phyloP scores from a whole-genome alignment of 2,888 invertebrate species.

The Sphecodes monilicornis region DNA sequence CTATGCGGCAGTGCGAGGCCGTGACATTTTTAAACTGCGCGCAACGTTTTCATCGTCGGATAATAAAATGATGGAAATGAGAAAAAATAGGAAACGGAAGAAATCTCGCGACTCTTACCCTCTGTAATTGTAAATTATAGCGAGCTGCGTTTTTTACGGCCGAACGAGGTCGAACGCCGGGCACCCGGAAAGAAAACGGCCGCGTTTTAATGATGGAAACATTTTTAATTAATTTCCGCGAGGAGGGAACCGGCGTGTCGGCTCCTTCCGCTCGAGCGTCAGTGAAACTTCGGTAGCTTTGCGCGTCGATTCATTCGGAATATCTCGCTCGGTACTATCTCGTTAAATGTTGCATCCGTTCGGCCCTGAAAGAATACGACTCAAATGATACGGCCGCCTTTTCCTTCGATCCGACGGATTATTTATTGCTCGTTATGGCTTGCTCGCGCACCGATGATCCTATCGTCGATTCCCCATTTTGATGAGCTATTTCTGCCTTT shows the following conservation, averaged over 20 bases:
- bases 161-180: constrained; percentile 19
- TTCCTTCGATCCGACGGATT: not conserved
- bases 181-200: constrained; percentile 11
- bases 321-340: not conserved
- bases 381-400: not conserved
- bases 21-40: constrained; percentile 37
- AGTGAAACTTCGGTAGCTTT: not conserved
- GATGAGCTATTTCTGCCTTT: not conserved
- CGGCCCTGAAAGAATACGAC: not conserved
- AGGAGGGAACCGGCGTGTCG: not conserved
- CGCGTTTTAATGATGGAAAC: constrained; percentile 28
- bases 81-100: not conserved
- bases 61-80: constrained; percentile 8
- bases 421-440: not conserved
- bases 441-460: not conserved
- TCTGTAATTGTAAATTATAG: constrained; percentile 44
- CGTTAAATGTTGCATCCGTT: not conserved
- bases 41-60: not conserved
- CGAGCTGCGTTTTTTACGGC: constrained; percentile 9
- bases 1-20: not conserved
- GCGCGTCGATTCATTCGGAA: not conserved
- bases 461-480: not conserved
- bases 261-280: not conserved
- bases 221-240: constrained; percentile 40
- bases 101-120: not conserved